A percentile compares a stretch with the other conserved stretches of the same genome.
These are phyloP conservation scores for Odontamblyopus lacepedii DNA, from an alignment of 2,797 vertebrate species.

Conservation along the genomic window DNA sequence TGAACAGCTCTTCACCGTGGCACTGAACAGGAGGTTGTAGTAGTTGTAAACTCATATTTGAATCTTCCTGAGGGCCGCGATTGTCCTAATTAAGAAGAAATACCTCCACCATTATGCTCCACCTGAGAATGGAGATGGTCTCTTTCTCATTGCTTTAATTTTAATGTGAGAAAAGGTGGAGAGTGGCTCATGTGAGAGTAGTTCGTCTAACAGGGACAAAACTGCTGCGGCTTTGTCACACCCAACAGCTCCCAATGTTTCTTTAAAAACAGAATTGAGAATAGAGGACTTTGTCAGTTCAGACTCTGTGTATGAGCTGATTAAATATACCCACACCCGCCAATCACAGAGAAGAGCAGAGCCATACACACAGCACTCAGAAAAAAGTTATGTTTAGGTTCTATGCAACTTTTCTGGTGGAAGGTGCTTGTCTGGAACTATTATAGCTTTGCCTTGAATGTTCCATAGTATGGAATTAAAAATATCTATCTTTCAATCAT, in stretches of 20 bases:
- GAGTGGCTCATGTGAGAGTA: conserved; percentile 33
- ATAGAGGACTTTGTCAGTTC: conserved; percentile 46
- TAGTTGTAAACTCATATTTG: neutral
- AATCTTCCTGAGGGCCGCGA: neutral
- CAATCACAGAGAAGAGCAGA: conserved; percentile 23
- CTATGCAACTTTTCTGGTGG: too few relatives aligned
- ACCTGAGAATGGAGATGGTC: conserved; percentile 11
- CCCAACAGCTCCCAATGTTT: conserved; percentile 35
- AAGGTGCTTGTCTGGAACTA: neutral
- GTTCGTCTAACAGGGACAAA: conserved; percentile 26
- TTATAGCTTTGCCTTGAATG: too few relatives aligned
- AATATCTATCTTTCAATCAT: too few relatives aligned
- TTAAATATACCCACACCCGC: conserved; percentile 37
- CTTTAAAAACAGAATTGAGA: conserved; percentile 41
- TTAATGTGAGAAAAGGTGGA: conserved; percentile 26
- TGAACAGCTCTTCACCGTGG: neutral
- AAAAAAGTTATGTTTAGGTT: conserved; percentile 23
- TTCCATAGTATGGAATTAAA: too few relatives aligned
- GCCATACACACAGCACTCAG: conserved; percentile 14
- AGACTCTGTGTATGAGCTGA: conserved; percentile 53
- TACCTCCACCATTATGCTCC: neutral
- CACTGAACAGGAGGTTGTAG: neutral
- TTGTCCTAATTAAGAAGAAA: conserved; percentile 17
- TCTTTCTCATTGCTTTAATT: conserved; percentile 17
- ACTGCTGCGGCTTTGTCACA: conserved; percentile 38